Conservation (phyloP, 1,140 invertebrate genomes). For the Heliconius congener region DNA sequence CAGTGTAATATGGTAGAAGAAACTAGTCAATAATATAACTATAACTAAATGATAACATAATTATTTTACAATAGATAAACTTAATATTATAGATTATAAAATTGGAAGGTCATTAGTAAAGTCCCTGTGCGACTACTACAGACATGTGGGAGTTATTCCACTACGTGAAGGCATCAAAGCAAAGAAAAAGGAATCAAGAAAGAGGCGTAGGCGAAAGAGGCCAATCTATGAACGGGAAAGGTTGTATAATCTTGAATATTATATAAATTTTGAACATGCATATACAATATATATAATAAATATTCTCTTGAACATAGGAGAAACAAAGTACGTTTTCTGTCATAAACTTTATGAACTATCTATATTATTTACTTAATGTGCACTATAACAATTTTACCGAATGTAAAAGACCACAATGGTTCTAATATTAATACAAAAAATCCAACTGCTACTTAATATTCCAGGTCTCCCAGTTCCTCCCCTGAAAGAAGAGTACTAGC, state of each 20-base stretch:
- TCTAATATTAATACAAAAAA: background rate
- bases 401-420: no score
- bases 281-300: no score
- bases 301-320: no score
- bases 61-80: slow-evolving; percentile 2
- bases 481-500: slow-evolving; percentile 62
- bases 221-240: slow-evolving; percentile 59
- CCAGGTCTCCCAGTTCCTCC: slow-evolving; percentile 63
- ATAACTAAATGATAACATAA: background rate
- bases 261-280: background rate
- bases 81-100: slow-evolving; percentile 54
- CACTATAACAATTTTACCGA: no score
- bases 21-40: no score
- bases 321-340: no score
- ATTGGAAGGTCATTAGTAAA: slow-evolving; percentile 68
- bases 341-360: no score
- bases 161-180: slow-evolving; percentile 47
- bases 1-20: no score
- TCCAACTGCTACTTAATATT: background rate
- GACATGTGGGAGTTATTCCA: slow-evolving; percentile 67
- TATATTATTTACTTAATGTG: background rate
- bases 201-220: slow-evolving; percentile 56
- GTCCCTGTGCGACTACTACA: slow-evolving; percentile 71
- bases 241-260: slow-evolving; percentile 32
- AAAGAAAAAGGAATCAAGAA: slow-evolving; percentile 59